A percentile compares a stretch with the other conserved stretches of the same genome.
These are phyloP conservation scores for Poecilia wingei DNA, from an alignment of 2,797 vertebrate species.

Conservation along the genomic window DNA sequence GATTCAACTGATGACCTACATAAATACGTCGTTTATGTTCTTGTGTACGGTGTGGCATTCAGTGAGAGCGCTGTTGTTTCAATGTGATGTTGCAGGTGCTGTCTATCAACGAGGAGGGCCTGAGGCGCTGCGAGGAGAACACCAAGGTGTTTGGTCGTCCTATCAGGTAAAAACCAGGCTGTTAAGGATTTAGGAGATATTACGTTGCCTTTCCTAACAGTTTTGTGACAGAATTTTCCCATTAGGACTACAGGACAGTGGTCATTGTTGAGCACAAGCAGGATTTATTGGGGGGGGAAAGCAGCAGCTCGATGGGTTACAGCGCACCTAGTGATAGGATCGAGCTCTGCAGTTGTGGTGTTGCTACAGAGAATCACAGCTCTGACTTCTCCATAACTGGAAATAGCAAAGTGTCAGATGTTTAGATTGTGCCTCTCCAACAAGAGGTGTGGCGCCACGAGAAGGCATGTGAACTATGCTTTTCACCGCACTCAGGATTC, in stretches of 20 bases:
- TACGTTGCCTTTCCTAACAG: not conserved
- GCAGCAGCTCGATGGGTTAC: not conserved
- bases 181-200: not conserved
- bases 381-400: conserved; percentile 16
- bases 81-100: conserved; percentile 82
- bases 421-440: conserved; percentile 43
- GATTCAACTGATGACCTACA: conserved; percentile 8
- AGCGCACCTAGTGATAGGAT: not conserved
- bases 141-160: conserved; percentile 89
- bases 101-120: conserved; percentile 94
- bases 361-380: not conserved
- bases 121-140: conserved; percentile 91
- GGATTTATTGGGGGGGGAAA: not conserved
- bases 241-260: not conserved
- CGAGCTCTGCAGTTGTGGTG: not conserved
- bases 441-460: conserved; percentile 45
- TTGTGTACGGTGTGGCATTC: not conserved
- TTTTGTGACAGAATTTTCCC: not conserved
- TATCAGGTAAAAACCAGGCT: conserved; percentile 84
- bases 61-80: not conserved
- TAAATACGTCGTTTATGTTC: conserved; percentile 18
- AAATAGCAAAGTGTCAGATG: conserved; percentile 37
- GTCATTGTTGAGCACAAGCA: not conserved
- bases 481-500: conserved; percentile 29
- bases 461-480: conserved; percentile 51